Percentiles rank a stretch among this genome's conserved stretches.
Evolutionary conservation across 1,140 invertebrate genomes (phyloP).

Genomic region (Psix sp.): DNA sequence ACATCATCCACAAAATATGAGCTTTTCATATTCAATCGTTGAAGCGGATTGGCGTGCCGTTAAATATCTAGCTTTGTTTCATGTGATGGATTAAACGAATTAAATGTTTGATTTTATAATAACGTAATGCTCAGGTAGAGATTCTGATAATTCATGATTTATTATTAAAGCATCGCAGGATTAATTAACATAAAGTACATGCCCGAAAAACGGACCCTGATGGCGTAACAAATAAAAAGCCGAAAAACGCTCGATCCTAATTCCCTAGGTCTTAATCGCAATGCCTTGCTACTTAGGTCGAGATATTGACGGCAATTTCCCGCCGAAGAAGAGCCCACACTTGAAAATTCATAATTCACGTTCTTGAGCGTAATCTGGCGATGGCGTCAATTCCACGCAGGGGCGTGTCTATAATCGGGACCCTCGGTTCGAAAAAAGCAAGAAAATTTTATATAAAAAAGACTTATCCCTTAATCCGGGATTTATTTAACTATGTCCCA

Average conservation of each 20-base stretch:
- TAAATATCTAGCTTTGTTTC: conserved; percentile 21
- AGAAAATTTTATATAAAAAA: conserved; percentile 58
- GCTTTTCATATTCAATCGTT: conserved; percentile 35
- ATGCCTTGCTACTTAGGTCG: conserved; percentile 67
- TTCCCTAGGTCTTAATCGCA: conserved; percentile 67
- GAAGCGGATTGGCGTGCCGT: conserved; percentile 36
- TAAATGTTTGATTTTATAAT: conserved; percentile 39
- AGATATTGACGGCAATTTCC: conserved; percentile 65
- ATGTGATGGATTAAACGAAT: conserved; percentile 31
- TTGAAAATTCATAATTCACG: conserved; percentile 75
- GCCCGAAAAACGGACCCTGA: background rate
- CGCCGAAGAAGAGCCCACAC: conserved; percentile 51
- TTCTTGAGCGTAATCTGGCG: conserved; percentile 69
- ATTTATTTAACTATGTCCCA: conserved; percentile 78
- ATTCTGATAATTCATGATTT: conserved; percentile 19
- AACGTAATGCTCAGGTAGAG: background rate
- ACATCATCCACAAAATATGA: conserved; percentile 37
- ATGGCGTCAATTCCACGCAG: conserved; percentile 51
- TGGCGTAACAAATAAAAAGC: conserved; percentile 33
- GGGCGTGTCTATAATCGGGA: conserved; percentile 53
- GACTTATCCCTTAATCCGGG: conserved; percentile 75
- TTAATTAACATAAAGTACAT: conserved; percentile 26
- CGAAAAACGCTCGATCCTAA: conserved; percentile 66
- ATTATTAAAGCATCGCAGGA: conserved; percentile 10
- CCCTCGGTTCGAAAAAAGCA: conserved; percentile 44